These are phyloP conservation scores for Drosophila subsilvestris DNA, from an alignment of 2,888 invertebrate species.

Conservation along the genomic window DNA sequence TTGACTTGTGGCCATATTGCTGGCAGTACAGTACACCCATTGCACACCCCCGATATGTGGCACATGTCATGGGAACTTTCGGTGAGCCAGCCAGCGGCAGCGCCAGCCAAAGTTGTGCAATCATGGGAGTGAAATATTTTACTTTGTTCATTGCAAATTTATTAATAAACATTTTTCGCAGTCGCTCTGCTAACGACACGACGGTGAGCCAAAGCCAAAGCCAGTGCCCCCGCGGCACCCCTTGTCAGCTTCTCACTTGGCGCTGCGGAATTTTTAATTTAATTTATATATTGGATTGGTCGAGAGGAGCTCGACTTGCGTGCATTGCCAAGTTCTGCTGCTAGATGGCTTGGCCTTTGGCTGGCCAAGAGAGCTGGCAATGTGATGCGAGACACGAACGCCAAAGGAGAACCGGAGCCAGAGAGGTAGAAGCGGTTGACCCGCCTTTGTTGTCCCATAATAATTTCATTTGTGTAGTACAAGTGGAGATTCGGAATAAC, in stretches of 20 bases:
- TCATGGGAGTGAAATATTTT: conserved; percentile 76
- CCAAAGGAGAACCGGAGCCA: conserved; percentile 1
- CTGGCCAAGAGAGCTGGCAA: conserved; percentile 16
- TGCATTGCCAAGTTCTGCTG: conserved; percentile 29
- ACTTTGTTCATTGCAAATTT: conserved; percentile 70
- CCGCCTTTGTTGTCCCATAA: conserved; percentile 29
- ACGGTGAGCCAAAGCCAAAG: not conserved
- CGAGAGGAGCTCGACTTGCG: conserved; percentile 44
- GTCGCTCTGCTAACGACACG: conserved; percentile 1
- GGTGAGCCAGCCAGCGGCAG: conserved; percentile 51
- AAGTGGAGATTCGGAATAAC: conserved; percentile 50
- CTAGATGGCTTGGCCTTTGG: conserved; percentile 9
- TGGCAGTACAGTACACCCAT: conserved; percentile 35
- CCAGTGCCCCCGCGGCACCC: not conserved
- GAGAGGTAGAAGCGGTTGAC: not conserved
- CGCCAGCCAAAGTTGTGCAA: conserved; percentile 66
- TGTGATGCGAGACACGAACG: conserved; percentile 25
- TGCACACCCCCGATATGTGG: conserved; percentile 44
- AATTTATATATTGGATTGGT: conserved; percentile 57
- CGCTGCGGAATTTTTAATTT: conserved; percentile 60
- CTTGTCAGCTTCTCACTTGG: conserved; percentile 4
- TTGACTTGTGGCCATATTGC: conserved; percentile 62
- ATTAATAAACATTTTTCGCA: conserved; percentile 66
- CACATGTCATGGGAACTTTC: conserved; percentile 75
- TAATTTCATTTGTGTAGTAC: conserved; percentile 37